These are phyloP conservation scores for Arenaria interpres DNA, from an alignment of 2,113 vertebrate genomes.

Conservation along the genomic window DNA sequence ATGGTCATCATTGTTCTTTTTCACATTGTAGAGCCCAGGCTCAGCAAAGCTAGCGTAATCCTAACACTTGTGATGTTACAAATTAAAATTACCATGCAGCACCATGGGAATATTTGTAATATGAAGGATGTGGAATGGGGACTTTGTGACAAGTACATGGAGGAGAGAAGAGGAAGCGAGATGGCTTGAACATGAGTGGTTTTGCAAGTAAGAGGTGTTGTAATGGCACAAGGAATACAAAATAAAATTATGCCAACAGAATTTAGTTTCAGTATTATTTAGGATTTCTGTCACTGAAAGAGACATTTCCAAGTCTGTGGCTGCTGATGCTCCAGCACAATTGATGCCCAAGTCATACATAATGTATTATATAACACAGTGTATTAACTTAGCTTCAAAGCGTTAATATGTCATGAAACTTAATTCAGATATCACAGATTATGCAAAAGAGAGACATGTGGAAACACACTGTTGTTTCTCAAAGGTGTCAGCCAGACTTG, in stretches of 20 bases:
- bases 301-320: conserved; percentile 40
- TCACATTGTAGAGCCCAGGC: not conserved
- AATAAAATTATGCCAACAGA: conserved; percentile 14
- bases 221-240: conserved; percentile 4
- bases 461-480: conserved; percentile 47
- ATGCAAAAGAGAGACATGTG: conserved; percentile 58
- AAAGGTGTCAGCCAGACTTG: conserved; percentile 48
- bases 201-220: not conserved
- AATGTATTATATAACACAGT: conserved; percentile 59
- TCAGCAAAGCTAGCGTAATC: conserved; percentile 14
- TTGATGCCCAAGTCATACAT: conserved; percentile 63
- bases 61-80: conserved; percentile 40
- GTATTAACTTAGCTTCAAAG: conserved; percentile 73
- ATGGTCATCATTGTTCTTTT: conserved; percentile 5
- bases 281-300: conserved; percentile 33
- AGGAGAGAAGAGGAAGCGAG: not conserved
- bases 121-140: not conserved
- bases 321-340: conserved; percentile 41
- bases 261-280: conserved; percentile 43
- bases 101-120: conserved; percentile 28
- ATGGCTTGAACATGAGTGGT: not conserved
- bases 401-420: conserved; percentile 71
- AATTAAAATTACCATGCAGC: not conserved
- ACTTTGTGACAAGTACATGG: conserved; percentile 8
- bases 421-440: conserved; percentile 71